Base-by-base conservation (phyloP, 64 coral and sea anemone genomes). In the Trachythela sp. region DNA sequence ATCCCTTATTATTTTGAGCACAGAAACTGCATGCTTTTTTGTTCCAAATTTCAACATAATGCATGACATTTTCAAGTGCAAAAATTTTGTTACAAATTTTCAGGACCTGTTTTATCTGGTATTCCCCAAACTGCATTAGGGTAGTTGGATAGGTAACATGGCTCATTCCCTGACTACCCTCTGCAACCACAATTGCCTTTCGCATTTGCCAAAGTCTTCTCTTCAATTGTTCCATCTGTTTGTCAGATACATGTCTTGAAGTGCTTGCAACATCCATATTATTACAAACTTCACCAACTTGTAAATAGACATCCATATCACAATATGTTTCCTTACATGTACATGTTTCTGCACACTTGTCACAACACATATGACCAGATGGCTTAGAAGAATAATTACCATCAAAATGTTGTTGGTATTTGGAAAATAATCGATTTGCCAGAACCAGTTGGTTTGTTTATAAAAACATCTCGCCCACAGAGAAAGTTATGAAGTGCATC, bases 361-460 rank as follows among this genome's bases (percentile, higher is more conserved):
- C 59, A 22, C 59, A 68, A 68, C 59, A 68, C 59, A 68, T 68
- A 68, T 68, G 59, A 22, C 59, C 59, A 68, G 59, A 68, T 68
- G 59, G 59, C 18, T 2, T 68, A 7, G 59, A 5, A 6, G 59
- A n/a, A 68, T 8, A 2, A 68, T 31, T 14, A 68, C 20, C 20
- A 68, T 68, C 59, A 68, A 68, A 68, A 68, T 68, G 59, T 68
- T 68, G 51, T 54, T n/a, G n/a, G n/a, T n/a, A 59, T 22, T 59
- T 59, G 54, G 24, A 59, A 59, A 59, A 59, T 59, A 3, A 59
- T 22, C 24, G 54, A 59, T n/a, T 59, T 59, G 2, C 54, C 54
- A 22, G 54, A 59, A 3, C 54, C 54, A 13, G 24, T 59, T n/a
- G 7, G 54, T 59, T 22, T 22, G 24, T 59, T 59, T 59, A 59